A percentile compares a stretch with the other conserved stretches of the same genome.
Evolutionary conservation across 2,797 vertebrate species (phyloP).

Genomic region (Sebastiscus tertius): DNA sequence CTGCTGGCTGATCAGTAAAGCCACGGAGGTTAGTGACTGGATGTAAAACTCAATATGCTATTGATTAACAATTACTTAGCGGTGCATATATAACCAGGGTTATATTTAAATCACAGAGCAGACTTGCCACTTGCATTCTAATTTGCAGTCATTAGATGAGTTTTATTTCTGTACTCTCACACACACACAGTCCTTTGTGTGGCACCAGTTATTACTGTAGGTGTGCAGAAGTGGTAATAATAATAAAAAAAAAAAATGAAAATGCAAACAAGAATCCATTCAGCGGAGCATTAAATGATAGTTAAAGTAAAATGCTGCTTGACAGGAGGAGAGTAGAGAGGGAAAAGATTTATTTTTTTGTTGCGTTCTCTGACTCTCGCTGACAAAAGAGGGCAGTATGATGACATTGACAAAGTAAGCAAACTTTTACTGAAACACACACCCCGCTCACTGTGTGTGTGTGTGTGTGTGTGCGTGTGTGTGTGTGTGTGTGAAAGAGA

Average conservation of each 20-base stretch:
- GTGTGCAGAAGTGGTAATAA: conserved; percentile 24
- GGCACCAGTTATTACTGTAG: background rate
- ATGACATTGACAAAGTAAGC: conserved; percentile 83
- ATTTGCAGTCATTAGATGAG: conserved; percentile 25
- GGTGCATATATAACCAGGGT: conserved; percentile 36
- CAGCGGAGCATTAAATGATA: conserved; percentile 57
- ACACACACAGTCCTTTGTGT: background rate
- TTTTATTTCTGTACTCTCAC: background rate
- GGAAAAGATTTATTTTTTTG: background rate
- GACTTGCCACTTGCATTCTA: conserved; percentile 10
- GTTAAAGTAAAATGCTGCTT: conserved; percentile 29
- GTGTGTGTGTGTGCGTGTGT: conserved; percentile 18
- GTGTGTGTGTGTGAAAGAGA: conserved; percentile 6
- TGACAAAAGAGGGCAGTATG: conserved; percentile 88
- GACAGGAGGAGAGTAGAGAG: conserved; percentile 4
- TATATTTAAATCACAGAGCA: conserved; percentile 46
- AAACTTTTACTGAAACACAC: conserved; percentile 72
- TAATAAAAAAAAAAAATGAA: conserved; percentile 9
- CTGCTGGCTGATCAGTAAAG: conserved; percentile 43
- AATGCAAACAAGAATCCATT: conserved; percentile 46
- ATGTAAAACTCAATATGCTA: conserved; percentile 61
- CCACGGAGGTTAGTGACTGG: conserved; percentile 58
- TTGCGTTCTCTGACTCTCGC: conserved; percentile 66
- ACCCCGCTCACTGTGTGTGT: background rate
- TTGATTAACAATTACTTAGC: conserved; percentile 67